Conservation (phyloP, 2,113 vertebrate genomes). For the Tragelaphus imberbis region DNA sequence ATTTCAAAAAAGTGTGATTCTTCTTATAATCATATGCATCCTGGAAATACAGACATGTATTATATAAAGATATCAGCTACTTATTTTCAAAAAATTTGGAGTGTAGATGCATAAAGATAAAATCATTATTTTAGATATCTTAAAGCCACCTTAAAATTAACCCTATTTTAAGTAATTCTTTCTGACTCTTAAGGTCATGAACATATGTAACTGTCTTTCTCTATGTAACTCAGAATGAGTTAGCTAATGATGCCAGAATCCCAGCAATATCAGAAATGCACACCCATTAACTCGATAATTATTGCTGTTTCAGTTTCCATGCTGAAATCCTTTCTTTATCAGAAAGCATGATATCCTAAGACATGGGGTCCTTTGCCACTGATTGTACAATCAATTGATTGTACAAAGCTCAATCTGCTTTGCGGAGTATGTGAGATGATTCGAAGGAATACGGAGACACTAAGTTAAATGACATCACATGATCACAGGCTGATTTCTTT, state of each 20-base stretch:
- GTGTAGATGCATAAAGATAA: neutral
- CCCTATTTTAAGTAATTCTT: neutral
- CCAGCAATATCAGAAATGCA: neutral
- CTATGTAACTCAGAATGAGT: neutral
- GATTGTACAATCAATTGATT: fast-evolving
- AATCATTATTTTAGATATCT: neutral
- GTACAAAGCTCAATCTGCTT: neutral
- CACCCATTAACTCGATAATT: neutral
- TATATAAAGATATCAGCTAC: neutral
- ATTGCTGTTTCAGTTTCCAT: neutral
- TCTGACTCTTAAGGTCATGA: neutral
- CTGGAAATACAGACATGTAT: neutral
- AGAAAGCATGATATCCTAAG: neutral
- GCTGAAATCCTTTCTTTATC: neutral
- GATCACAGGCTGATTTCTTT: neutral
- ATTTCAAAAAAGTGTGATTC: neutral
- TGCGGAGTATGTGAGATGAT: neutral
- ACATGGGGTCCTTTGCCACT: neutral
- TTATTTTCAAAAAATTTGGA: neutral
- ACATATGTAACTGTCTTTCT: neutral
- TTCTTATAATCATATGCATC: neutral
- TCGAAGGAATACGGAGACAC: neutral
- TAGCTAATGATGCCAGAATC: neutral
- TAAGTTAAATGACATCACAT: neutral
- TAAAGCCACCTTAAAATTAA: neutral